These are phyloP conservation scores for Bos taurus DNA, from an alignment of 2,113 vertebrate species.

Conservation along the genomic window ARS-UCD2.0 NC_037331.1:80760001-80760500, in stretches of 20 bases:
- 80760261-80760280: background rate
- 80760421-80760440: conserved; percentile 51
- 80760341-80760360: background rate
- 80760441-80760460: conserved; percentile 52
- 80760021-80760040: background rate
- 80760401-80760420: conserved; percentile 34
- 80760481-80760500: conserved; percentile 53
- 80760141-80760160: background rate
- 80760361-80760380: background rate
- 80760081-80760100: background rate
- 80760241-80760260: background rate
- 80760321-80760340: background rate
- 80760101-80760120: background rate
- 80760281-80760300: background rate
- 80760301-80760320: background rate
- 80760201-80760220: background rate
- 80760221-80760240: background rate
- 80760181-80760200: background rate
- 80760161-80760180: background rate
- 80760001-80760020: background rate
- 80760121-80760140: background rate
- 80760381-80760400: conserved; percentile 43
- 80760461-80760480: conserved; percentile 59
- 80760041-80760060: background rate
- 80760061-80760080: background rate